Evolutionary conservation across 2,888 invertebrate species (phyloP), one percentile per base, ranked within the genome.

Genomic region (Sycophila texana): DNA sequence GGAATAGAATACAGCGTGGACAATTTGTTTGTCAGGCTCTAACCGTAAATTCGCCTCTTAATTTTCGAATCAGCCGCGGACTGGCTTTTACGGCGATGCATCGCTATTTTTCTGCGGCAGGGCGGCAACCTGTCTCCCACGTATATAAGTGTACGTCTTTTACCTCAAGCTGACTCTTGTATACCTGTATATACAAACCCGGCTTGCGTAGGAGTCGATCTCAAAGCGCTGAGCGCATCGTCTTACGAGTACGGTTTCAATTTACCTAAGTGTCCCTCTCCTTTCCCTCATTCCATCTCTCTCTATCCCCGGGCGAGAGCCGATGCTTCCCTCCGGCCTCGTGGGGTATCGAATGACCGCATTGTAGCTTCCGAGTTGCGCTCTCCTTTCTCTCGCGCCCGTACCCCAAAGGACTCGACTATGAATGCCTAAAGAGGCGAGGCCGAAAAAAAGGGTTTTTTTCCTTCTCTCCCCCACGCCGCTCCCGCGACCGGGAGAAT

Each of bases 241-340:
- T 77, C 83, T 83, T 84, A 82, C 83, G 82, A 80, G 74, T 75
- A 73, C 74, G 83, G 84, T 84, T 83, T 84, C 84, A 83, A 83
- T 84, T 84, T 84, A 84, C 84, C 81, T 81, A 83, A 83, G 84
- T 84, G 82, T 82, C 82, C 82, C 76, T 58, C 39, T 58, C n/a
- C 22, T 14, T 67, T 74, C 57, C 60, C 60, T 71, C 60, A 63
- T 53, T 73, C 61, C 26, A 61, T 55, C 58, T 70, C 63, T 76
- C 67, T 75, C 61, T 53, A 16, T 76, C 10, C 30, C 57, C 51
- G 30, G 5, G 26, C 65, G 47, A 30, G 61, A 60, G 22, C 22
- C 70, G 68, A 26, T 13, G 26, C 72, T 61, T 39, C 68, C 55
- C 73, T 51, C 18, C 39, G 58, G 61, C 16, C 51, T 22, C 60